phyloP scores from a whole-genome alignment of 1,140 invertebrate genomes.

The Pentalonia nigronervosa region DNA sequence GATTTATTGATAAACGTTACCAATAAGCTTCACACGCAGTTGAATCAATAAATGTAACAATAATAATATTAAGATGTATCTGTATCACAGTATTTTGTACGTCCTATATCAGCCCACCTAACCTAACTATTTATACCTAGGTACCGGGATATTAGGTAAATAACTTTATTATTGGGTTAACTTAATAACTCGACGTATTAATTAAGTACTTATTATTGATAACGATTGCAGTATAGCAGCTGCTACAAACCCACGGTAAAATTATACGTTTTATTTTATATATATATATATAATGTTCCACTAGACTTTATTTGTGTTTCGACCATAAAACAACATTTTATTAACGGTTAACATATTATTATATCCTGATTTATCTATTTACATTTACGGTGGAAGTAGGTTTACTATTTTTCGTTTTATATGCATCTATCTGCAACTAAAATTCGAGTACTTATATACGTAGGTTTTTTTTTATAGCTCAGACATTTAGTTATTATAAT shows the following conservation, averaged over 20 bases:
- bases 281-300: background rate
- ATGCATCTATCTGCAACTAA: background rate
- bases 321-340: background rate
- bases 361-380: background rate
- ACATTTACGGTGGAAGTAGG: background rate
- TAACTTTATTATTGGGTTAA: background rate
- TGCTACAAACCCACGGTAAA: background rate
- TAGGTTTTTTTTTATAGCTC: background rate
- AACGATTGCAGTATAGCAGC: background rate
- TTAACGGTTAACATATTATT: background rate
- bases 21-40: background rate
- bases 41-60: background rate
- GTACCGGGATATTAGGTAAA: background rate
- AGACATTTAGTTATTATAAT: background rate
- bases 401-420: background rate
- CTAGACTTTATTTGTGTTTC: background rate
- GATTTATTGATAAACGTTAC: background rate
- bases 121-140: background rate
- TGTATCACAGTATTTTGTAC: background rate
- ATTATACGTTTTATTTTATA: background rate
- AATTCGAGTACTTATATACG: background rate
- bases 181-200: background rate
- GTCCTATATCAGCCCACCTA: too few species aligned
- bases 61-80: background rate
- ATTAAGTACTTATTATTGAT: too few species aligned